These are phyloP conservation scores for Leucophenga montana DNA, from an alignment of 2,888 invertebrate species.

Conservation along the genomic window DNA sequence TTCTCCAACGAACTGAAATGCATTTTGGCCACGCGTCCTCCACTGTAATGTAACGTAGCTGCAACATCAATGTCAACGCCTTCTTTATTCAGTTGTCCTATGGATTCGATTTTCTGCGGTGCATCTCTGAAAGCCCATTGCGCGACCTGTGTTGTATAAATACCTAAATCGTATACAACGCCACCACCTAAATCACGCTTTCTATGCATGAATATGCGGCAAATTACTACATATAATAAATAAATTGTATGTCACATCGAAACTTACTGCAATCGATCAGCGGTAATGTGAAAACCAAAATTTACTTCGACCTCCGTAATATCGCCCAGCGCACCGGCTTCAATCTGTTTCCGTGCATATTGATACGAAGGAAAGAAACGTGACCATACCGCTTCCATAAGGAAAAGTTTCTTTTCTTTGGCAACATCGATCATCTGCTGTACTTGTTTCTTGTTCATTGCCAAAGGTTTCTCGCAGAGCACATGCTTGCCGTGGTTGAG, in stretches of 20 bases:
- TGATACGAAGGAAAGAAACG: conserved; percentile 86
- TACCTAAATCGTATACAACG: conserved; percentile 83
- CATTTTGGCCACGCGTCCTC: conserved; percentile 64
- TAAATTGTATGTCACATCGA: conserved; percentile 26
- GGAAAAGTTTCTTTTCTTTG: conserved; percentile 80
- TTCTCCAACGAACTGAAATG: conserved; percentile 56
- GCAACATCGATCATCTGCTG: conserved; percentile 81
- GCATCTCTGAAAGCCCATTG: conserved; percentile 81
- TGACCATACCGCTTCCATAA: conserved; percentile 95
- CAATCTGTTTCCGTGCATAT: conserved; percentile 79
- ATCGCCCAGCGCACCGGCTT: conserved; percentile 80
- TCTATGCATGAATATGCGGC: conserved; percentile 66
- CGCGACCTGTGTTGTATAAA: conserved; percentile 83
- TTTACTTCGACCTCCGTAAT: conserved; percentile 79
- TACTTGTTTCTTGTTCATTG: conserved; percentile 84
- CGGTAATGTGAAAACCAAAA: conserved; percentile 77
- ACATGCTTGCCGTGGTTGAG: conserved; percentile 88
- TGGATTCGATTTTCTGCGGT: conserved; percentile 80
- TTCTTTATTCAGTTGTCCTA: conserved; percentile 80
- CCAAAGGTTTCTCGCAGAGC: conserved; percentile 92
- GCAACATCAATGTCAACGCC: conserved; percentile 77
- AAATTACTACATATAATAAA: neutral
- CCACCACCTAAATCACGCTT: conserved; percentile 85
- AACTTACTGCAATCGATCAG: conserved; percentile 74
- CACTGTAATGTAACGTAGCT: conserved; percentile 65